Evolutionary conservation across 2,797 vertebrate genomes (phyloP).

Genomic region (Catostomus latipinnis): DNA sequence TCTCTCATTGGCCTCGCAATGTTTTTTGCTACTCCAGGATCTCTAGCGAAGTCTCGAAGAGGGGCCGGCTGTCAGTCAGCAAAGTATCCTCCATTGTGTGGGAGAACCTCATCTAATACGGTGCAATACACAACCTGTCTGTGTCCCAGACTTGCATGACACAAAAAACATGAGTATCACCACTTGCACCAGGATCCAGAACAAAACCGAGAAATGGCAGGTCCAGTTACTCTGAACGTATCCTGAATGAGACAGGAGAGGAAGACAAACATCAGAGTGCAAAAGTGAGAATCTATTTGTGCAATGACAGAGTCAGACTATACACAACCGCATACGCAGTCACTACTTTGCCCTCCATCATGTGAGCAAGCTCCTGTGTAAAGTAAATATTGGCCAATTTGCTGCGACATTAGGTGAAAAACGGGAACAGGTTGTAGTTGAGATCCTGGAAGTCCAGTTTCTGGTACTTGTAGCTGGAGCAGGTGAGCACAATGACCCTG

Average conservation of each 20-base stretch:
- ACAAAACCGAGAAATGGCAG: slow-evolving; percentile 79
- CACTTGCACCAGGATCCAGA: slow-evolving; percentile 79
- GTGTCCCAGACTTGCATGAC: slow-evolving; percentile 77
- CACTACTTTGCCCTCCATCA: slow-evolving; percentile 78
- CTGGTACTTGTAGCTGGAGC: slow-evolving; percentile 83
- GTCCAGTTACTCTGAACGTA: slow-evolving; percentile 82
- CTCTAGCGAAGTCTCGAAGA: slow-evolving; percentile 78
- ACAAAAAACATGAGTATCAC: slow-evolving; percentile 84
- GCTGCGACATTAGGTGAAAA: slow-evolving; percentile 84
- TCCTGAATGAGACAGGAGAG: slow-evolving; percentile 65
- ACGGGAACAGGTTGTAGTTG: slow-evolving; percentile 83
- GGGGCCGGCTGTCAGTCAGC: slow-evolving; percentile 73
- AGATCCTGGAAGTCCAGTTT: slow-evolving; percentile 83
- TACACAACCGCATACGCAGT: slow-evolving; percentile 71
- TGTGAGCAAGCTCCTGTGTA: slow-evolving; percentile 78
- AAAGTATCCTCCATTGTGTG: slow-evolving; percentile 80
- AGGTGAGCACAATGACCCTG: slow-evolving; percentile 80
- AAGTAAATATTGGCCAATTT: slow-evolving; percentile 86
- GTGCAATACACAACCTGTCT: slow-evolving; percentile 81
- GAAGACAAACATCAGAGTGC: not conserved
- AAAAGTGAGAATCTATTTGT: no score
- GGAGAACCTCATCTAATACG: slow-evolving; percentile 75
- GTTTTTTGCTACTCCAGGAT: slow-evolving; percentile 81
- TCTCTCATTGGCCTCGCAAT: slow-evolving; percentile 85
- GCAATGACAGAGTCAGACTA: no score